A percentile compares a stretch with the other conserved stretches of the same genome.
Conservation (phyloP, 2,888 invertebrate genomes). For the Leptinotarsa rubiginosa region DNA sequence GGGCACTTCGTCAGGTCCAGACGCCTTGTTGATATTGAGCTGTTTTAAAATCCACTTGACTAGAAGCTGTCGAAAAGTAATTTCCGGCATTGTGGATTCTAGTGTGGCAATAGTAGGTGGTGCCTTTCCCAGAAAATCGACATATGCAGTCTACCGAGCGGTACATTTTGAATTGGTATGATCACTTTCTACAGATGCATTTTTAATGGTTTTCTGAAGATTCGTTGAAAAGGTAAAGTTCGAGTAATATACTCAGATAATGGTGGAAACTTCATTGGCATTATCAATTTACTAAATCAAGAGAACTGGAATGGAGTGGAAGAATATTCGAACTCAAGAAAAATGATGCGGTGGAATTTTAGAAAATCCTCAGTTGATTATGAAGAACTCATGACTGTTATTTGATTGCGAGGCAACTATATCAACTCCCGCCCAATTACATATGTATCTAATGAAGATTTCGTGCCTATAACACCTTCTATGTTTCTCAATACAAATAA, state of each 20-base stretch:
- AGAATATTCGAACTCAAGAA: neutral
- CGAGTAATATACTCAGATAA: neutral
- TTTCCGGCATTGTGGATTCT: too few species aligned
- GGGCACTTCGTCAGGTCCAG: too few species aligned
- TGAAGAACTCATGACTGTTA: conserved; percentile 12
- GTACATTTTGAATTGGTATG: conserved; percentile 60
- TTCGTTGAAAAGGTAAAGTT: conserved; percentile 44
- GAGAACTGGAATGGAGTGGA: neutral
- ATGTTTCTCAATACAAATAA: conserved; percentile 19
- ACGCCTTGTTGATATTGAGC: too few species aligned
- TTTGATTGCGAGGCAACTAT: neutral
- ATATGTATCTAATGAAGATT: conserved; percentile 12
- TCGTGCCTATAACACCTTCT: neutral
- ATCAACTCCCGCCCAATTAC: neutral
- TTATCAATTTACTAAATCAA: neutral
- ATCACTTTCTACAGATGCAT: conserved; percentile 49
- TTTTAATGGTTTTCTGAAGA: conserved; percentile 18
- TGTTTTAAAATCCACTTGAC: too few species aligned
- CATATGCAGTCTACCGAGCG: conserved; percentile 55
- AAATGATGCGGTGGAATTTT: conserved; percentile 53
- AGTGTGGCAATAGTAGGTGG: too few species aligned
- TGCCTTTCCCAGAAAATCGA: too few species aligned
- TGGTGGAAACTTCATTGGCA: conserved; percentile 55
- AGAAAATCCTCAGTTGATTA: conserved; percentile 53
- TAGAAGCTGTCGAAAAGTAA: too few species aligned